A percentile compares a stretch with the other conserved stretches of the same genome.
Evolutionary conservation across 2,797 vertebrate genomes (phyloP).

Genomic region (Sciurus vulgaris): DNA sequence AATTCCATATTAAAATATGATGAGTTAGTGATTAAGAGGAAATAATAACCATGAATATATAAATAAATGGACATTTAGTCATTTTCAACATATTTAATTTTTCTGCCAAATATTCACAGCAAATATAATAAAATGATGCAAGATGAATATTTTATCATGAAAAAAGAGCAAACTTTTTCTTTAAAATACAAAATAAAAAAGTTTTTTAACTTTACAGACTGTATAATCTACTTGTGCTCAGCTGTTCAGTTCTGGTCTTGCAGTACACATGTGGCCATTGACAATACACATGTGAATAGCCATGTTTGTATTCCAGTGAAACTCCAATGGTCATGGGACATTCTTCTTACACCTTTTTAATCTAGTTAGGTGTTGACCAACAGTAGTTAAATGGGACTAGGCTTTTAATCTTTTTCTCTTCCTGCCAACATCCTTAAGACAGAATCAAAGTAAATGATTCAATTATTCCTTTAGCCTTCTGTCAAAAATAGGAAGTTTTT

Average conservation of each 20-base stretch:
- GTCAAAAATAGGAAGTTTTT: not conserved
- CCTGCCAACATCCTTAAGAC: not conserved
- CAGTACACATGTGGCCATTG: not conserved
- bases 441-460: not conserved
- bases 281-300: not conserved
- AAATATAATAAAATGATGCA: not conserved
- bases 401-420: not conserved
- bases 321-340: not conserved
- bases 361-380: not conserved
- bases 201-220: not conserved
- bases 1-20: not conserved
- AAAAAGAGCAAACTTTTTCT: not conserved
- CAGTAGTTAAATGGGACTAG: not conserved
- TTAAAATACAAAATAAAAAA: not conserved
- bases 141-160: not conserved
- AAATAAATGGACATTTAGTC: not conserved
- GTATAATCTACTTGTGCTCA: not conserved
- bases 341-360: not conserved
- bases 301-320: not conserved
- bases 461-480: not conserved
- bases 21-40: not conserved
- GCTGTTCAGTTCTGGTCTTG: not conserved
- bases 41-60: not conserved
- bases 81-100: not conserved
- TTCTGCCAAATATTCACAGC: conserved; percentile 18